These are phyloP conservation scores for Chaenogobius annularis DNA, from an alignment of 2,113 vertebrate genomes.

Conservation along the genomic window DNA sequence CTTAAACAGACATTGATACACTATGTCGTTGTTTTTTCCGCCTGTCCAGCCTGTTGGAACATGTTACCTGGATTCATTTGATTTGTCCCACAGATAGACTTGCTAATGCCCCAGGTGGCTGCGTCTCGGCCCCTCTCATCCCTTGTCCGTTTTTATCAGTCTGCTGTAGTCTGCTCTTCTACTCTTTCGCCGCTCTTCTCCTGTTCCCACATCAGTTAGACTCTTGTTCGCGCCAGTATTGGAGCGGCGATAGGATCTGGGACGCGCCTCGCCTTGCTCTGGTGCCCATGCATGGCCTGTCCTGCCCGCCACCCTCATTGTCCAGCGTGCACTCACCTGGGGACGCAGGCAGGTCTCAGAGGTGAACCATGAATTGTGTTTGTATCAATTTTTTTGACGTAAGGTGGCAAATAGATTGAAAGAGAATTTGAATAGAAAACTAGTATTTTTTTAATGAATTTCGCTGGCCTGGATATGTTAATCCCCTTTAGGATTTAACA, in stretches of 20 bases:
- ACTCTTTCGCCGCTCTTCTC: conserved; percentile 58
- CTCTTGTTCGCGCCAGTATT: conserved; percentile 70
- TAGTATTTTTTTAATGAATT: too few species aligned
- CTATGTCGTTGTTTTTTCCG: background rate
- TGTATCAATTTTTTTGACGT: background rate
- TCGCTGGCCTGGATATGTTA: too few species aligned
- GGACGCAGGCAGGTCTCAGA: conserved; percentile 43
- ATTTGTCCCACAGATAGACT: conserved; percentile 4
- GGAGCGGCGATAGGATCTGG: conserved; percentile 74
- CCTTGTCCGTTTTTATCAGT: conserved; percentile 57
- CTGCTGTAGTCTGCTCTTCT: conserved; percentile 58
- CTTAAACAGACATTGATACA: background rate
- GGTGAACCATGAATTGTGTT: background rate
- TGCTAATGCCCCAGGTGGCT: conserved; percentile 54
- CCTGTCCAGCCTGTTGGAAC: conserved; percentile 1
- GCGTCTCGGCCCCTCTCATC: conserved; percentile 49
- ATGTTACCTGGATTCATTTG: conserved; percentile 5
- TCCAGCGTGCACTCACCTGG: conserved; percentile 60
- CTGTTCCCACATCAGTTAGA: conserved; percentile 68
- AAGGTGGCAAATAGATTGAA: too few species aligned
- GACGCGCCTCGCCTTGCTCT: conserved; percentile 73
- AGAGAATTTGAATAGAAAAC: too few species aligned
- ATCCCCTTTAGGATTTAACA: too few species aligned
- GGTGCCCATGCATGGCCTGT: conserved; percentile 73
- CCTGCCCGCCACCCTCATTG: conserved; percentile 69